phyloP scores from a whole-genome alignment of 2,888 invertebrate species.

The Agrotis ipsilon region DNA sequence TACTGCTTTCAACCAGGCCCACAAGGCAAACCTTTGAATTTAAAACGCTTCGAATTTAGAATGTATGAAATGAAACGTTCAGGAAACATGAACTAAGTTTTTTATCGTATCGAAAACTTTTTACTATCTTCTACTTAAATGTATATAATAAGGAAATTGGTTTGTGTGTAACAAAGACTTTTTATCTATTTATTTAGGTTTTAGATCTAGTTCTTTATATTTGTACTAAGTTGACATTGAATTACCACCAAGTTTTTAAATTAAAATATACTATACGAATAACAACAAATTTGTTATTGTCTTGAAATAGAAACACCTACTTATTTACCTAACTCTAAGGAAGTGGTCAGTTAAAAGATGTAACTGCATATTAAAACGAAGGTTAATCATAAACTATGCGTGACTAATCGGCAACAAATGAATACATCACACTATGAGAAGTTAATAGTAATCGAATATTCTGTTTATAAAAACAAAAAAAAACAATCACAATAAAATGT shows the following conservation, averaged over 20 bases:
- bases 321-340: not conserved
- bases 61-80: constrained; percentile 40
- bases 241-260: constrained; percentile 26
- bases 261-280: constrained; percentile 8
- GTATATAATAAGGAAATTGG: constrained; percentile 38
- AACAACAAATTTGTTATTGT: constrained; percentile 20
- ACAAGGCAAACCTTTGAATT: constrained; percentile 54
- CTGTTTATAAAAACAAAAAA: not conserved
- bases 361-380: not conserved
- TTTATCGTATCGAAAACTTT: constrained; percentile 30
- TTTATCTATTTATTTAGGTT: constrained; percentile 26
- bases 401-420: constrained; percentile 1
- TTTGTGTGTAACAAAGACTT: constrained; percentile 31
- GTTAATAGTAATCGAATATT: not conserved
- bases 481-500: not conserved
- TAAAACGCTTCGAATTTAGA: constrained; percentile 35
- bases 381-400: constrained; percentile 4
- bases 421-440: constrained; percentile 10
- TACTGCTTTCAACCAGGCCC: constrained; percentile 65
- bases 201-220: constrained; percentile 21
- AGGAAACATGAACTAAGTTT: constrained; percentile 20
- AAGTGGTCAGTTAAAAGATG: not conserved
- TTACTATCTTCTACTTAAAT: constrained; percentile 39
- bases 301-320: not conserved
- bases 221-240: constrained; percentile 40